These are phyloP conservation scores for Thomomys bottae DNA, from an alignment of 2,113 vertebrate genomes.

Conservation along the genomic window DNA sequence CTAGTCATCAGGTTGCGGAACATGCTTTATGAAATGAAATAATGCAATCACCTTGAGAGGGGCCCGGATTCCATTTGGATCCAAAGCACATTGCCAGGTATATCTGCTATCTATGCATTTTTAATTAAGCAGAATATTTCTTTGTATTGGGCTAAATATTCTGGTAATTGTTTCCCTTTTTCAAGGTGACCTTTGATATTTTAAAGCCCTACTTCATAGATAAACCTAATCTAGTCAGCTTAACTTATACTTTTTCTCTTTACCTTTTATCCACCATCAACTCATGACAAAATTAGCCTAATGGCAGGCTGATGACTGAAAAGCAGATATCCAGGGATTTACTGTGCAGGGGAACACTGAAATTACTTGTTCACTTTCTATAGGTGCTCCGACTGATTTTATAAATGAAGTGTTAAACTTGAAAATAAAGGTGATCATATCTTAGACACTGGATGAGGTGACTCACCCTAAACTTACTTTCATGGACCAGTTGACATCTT, in stretches of 20 bases:
- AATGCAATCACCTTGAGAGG: not conserved
- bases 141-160: not conserved
- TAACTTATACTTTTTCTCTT: constrained; percentile 14
- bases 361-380: not conserved
- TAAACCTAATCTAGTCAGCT: not conserved
- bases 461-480: too few species aligned
- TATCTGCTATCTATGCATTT: not conserved
- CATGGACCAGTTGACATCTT: not conserved
- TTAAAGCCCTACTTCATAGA: constrained; percentile 7
- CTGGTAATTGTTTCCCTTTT: not conserved
- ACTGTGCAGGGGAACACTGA: not conserved
- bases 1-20: not conserved
- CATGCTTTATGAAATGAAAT: not conserved
- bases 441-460: not conserved
- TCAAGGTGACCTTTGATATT: not conserved
- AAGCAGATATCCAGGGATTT: not conserved
- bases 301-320: too few species aligned
- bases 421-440: not conserved
- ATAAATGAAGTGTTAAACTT: not conserved
- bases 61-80: not conserved
- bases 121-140: constrained; percentile 6
- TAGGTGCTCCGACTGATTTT: not conserved
- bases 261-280: constrained; percentile 14
- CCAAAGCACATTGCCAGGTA: not conserved
- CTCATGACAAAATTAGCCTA: not conserved